These are phyloP conservation scores for Philopedon plagiatum DNA, from an alignment of 2,888 invertebrate species.

Conservation along the genomic window DNA sequence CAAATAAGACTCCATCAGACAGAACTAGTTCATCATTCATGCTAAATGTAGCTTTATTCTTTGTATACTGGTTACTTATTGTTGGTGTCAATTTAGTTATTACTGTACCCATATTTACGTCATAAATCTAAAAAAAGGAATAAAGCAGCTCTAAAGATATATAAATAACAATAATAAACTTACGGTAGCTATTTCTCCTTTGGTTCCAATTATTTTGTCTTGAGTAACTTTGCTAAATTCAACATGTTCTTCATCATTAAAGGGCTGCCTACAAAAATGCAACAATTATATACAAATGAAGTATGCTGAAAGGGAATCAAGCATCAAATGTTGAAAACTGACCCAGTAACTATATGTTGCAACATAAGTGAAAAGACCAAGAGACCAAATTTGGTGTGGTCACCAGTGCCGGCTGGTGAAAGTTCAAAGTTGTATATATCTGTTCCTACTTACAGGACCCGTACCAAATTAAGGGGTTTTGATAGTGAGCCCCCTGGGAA, in stretches of 20 bases:
- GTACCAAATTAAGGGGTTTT: no score
- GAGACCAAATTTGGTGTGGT: no score
- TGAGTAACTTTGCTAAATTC: constrained; percentile 91
- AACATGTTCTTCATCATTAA: constrained; percentile 90
- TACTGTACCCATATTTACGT: constrained; percentile 84
- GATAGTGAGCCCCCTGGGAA: no score
- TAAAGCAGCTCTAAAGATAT: constrained; percentile 2
- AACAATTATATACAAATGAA: neutral
- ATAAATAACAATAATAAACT: constrained; percentile 24
- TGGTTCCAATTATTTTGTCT: constrained; percentile 92
- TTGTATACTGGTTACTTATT: constrained; percentile 92
- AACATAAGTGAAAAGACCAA: no score
- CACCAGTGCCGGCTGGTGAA: no score
- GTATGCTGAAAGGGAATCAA: constrained; percentile 34
- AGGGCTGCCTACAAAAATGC: constrained; percentile 74
- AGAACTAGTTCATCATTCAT: constrained; percentile 95
- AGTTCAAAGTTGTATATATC: no score
- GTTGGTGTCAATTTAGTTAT: constrained; percentile 83
- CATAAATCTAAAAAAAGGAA: constrained; percentile 79
- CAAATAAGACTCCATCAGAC: constrained; percentile 96
- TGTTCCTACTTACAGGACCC: no score
- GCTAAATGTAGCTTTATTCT: constrained; percentile 95
- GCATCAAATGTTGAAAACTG: no score
- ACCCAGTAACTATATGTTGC: no score
- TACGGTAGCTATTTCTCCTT: constrained; percentile 84